Base-by-base conservation (phyloP, 1,140 invertebrate species). In the Sycobia sp. region DNA sequence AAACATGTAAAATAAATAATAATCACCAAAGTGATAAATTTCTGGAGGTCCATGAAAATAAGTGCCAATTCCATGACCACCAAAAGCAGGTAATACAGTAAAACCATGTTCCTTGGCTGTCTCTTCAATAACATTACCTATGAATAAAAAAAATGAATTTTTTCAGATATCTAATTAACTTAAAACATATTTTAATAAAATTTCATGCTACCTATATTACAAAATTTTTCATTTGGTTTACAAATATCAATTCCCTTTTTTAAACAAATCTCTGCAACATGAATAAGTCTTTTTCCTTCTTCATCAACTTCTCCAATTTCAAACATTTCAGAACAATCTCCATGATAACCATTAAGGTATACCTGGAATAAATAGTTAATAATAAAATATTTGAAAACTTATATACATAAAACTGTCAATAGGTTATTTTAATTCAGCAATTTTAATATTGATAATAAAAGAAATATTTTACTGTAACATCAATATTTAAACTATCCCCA, bases 11-110 rank as follows among this genome's bases (percentile, higher is more conserved):
- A 32, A 7, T 32, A n/a, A 49, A 18, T 1, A 60, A 54, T 64
- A 73, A 75, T 72, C 83, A 90, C 89, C 76, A 67, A 84, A 86
- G 75, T 96, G 94, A 73, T 86, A 89, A 67, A 98, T 93, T 70
- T 95, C 90, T 20, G 96, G 96, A 3, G 90, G 88, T 5, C 92
- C 94, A 82, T 98, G 96, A 76, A 98, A 97, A 76, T 94, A 94
- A 65, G 79, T 79, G 0, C 95, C 95, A 72, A 98, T 96, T 0
- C 96, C 96, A 85, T 98, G 96, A 0, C 96, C 96, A 68, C 89
- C 87, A 76, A 97, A 93, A 36, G 85, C 84, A 11, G 91, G 90
- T 41, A 97, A 81, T 8, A 96, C 87, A 66, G 82, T 83, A 34
- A 88, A 88, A 0, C 87, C 86, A 47, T 86, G 76, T 59, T 84